Percentiles rank a stretch among this genome's conserved stretches.
These are phyloP conservation scores for Parauchenoglanis ngamensis DNA, from an alignment of 2,797 vertebrate genomes.

Conservation along the genomic window DNA sequence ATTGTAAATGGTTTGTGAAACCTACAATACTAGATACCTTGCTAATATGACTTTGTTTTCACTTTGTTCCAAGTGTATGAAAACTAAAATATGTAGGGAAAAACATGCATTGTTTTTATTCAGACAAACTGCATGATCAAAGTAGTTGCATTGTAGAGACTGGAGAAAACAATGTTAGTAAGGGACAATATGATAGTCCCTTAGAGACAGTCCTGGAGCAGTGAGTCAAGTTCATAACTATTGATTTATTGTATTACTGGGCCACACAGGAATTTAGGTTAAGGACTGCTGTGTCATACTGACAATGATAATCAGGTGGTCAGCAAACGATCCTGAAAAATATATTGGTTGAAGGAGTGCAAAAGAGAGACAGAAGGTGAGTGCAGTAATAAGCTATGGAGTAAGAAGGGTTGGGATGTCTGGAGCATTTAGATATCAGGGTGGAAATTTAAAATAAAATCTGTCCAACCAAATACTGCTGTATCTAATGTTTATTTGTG, in stretches of 20 bases:
- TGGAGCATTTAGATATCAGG: neutral
- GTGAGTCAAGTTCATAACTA: conserved; percentile 6
- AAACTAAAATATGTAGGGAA: neutral
- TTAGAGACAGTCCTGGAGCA: conserved; percentile 19
- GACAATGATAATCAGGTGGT: conserved; percentile 26
- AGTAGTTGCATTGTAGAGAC: neutral
- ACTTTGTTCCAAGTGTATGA: neutral
- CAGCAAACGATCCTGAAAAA: neutral
- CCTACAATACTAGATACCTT: neutral
- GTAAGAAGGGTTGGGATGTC: neutral
- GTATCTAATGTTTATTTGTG: conserved; percentile 81
- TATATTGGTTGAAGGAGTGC: neutral
- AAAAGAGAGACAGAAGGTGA: neutral
- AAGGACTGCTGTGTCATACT: conserved; percentile 38
- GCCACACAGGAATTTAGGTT: neutral
- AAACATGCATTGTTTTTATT: neutral
- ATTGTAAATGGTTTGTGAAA: neutral
- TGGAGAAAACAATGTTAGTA: neutral
- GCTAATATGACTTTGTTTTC: neutral
- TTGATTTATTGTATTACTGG: conserved; percentile 17
- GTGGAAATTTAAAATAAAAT: neutral
- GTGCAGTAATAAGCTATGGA: neutral
- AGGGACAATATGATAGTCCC: conserved; percentile 20
- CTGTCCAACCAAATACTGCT: conserved; percentile 48
- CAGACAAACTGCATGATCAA: neutral